Evolutionary conservation across 1,140 invertebrate genomes (phyloP).

Genomic region (Littorina saxatilis): DNA sequence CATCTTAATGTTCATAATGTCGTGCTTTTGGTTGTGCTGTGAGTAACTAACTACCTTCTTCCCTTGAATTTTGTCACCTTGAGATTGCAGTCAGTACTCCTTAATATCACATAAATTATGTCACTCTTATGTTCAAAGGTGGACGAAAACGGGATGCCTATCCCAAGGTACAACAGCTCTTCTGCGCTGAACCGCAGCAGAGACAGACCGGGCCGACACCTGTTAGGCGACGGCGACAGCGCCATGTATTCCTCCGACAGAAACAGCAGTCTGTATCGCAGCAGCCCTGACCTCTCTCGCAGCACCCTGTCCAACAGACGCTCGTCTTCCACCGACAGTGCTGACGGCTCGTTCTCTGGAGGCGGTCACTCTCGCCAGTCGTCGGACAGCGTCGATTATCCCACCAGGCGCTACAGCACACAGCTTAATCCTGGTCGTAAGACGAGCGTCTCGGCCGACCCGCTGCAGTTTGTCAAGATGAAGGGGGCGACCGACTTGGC

Average conservation of each 20-base stretch:
- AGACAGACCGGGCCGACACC: conserved; percentile 29
- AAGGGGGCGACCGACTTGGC: conserved; percentile 78
- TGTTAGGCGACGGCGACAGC: conserved; percentile 20
- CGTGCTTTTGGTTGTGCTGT: no score
- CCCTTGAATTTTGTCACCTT: no score
- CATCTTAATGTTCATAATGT: no score
- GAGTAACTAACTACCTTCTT: no score
- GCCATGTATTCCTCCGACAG: conserved; percentile 46
- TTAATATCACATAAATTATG: no score
- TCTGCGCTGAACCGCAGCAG: conserved; percentile 52
- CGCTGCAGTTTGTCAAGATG: conserved; percentile 89
- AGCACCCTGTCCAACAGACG: conserved; percentile 54
- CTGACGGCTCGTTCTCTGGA: conserved; percentile 54
- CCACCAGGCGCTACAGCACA: conserved; percentile 72
- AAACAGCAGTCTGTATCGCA: conserved; percentile 57
- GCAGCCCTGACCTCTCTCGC: conserved; percentile 59
- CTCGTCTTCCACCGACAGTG: conserved; percentile 70
- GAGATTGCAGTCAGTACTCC: no score
- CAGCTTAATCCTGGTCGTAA: conserved; percentile 19
- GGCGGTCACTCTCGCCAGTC: conserved; percentile 73
- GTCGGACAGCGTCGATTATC: conserved; percentile 73
- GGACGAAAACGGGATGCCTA: conserved; percentile 48
- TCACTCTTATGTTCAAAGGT: no score
- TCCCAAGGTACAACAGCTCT: conserved; percentile 59
- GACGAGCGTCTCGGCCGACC: conserved; percentile 78